phyloP scores from a whole-genome alignment of 2,113 vertebrate genomes.

The Ariopsis seemanni region DNA sequence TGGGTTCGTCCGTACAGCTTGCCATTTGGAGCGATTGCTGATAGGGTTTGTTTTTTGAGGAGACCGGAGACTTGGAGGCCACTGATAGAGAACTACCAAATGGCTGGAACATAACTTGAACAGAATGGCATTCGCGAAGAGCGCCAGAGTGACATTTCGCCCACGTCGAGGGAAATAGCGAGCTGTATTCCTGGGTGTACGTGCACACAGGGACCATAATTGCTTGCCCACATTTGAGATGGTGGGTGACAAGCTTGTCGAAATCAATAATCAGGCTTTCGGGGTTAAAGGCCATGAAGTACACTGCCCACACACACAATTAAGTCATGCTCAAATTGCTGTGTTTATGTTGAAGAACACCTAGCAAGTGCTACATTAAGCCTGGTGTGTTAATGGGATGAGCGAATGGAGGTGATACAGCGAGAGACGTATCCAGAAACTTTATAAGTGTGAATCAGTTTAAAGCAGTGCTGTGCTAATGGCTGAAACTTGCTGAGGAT shows the following conservation, averaged over 20 bases:
- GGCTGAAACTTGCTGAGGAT: neutral
- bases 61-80: neutral
- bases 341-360: constrained; percentile 68
- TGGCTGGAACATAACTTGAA: constrained; percentile 24
- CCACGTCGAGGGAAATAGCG: constrained; percentile 59
- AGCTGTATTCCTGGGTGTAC: constrained; percentile 67
- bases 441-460: neutral
- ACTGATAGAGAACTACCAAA: constrained; percentile 46
- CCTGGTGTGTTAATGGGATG: constrained; percentile 41
- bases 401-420: neutral
- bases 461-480: neutral
- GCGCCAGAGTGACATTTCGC: constrained; percentile 77
- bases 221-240: constrained; percentile 69
- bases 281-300: constrained; percentile 57
- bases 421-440: neutral
- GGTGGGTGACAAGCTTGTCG: constrained; percentile 69
- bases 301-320: constrained; percentile 48
- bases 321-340: constrained; percentile 49
- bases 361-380: constrained; percentile 65
- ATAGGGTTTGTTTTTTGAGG: neutral
- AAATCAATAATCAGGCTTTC: constrained; percentile 71
- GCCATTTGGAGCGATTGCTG: neutral
- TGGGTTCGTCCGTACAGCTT: neutral
- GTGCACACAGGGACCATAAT: constrained; percentile 71
- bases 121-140: constrained; percentile 47